These are phyloP conservation scores for Zonotrichia leucophrys DNA, from an alignment of 2,113 vertebrate species.

Conservation along the genomic window DNA sequence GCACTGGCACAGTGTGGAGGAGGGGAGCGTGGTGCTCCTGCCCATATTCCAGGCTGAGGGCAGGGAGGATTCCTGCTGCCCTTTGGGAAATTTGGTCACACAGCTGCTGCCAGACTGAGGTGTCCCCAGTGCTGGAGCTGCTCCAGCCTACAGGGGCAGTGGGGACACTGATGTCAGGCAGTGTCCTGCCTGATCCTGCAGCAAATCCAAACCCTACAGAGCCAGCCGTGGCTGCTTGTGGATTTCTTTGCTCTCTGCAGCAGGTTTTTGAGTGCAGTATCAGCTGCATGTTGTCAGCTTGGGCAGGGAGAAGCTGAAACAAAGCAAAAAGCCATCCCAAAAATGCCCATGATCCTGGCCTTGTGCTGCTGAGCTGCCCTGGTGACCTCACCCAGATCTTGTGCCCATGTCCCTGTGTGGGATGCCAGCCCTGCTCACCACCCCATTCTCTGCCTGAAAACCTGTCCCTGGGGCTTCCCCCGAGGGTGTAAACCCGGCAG, in stretches of 20 bases:
- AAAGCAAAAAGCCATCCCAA: neutral
- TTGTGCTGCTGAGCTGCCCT: neutral
- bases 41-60: rapidly evolving
- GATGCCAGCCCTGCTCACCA: neutral
- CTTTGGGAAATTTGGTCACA: neutral
- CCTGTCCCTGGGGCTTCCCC: neutral
- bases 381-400: rapidly evolving
- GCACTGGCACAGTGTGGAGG: rapidly evolving
- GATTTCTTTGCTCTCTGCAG: neutral
- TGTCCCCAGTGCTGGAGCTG: neutral
- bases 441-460: neutral
- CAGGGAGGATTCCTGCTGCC: neutral
- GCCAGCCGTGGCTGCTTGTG: too few species aligned
- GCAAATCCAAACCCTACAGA: neutral
- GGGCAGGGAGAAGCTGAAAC: neutral
- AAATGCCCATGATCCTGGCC: neutral
- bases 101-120: neutral
- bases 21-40: neutral
- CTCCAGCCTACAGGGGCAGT: neutral
- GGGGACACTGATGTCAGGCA: neutral
- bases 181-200: neutral
- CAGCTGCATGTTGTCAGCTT: rapidly evolving
- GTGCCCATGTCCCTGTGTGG: rapidly evolving
- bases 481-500: neutral
- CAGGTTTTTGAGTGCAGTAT: neutral